A percentile compares a stretch with the other conserved stretches of the same genome.
Evolutionary conservation across 1,140 invertebrate species (phyloP).

Genomic region (Drosophila lini): DNA sequence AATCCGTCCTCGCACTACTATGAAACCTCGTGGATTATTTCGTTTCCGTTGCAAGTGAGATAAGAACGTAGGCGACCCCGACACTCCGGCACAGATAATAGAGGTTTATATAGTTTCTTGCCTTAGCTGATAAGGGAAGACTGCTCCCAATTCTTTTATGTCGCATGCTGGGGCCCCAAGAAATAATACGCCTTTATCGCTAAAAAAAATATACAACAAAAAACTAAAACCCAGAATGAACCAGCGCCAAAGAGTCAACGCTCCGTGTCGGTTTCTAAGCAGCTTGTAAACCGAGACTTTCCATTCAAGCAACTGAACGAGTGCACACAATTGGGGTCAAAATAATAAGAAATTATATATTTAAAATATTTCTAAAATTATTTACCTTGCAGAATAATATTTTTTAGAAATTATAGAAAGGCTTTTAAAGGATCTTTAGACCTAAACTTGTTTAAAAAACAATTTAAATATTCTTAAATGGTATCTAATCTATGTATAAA

Average conservation of each 20-base stretch:
- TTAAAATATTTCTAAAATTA: neutral
- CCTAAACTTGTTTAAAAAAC: neutral
- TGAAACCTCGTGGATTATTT: constrained; percentile 5
- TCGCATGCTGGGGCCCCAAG: constrained; percentile 51
- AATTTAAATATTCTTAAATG: neutral
- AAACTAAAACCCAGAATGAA: constrained; percentile 30
- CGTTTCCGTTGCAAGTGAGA: constrained; percentile 73
- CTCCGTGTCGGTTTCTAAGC: constrained; percentile 69
- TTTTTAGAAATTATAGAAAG: no score
- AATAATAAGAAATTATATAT: neutral
- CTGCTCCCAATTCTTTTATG: constrained; percentile 46
- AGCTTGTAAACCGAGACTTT: constrained; percentile 62
- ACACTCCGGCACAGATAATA: constrained; percentile 34
- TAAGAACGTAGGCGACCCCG: constrained; percentile 55
- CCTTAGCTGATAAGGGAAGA: constrained; percentile 24
- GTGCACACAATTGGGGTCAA: neutral
- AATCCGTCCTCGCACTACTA: neutral
- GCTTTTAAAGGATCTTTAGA: rapidly evolving
- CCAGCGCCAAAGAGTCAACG: constrained; percentile 65
- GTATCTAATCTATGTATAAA: neutral
- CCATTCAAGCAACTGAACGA: constrained; percentile 31
- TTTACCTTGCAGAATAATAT: rapidly evolving
- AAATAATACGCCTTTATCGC: constrained; percentile 57
- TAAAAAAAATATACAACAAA: constrained; percentile 16
- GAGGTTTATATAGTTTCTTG: constrained; percentile 36